These are phyloP conservation scores for Styela clava DNA, from an alignment of 23 tunicate genomes.

Conservation along the genomic window DNA sequence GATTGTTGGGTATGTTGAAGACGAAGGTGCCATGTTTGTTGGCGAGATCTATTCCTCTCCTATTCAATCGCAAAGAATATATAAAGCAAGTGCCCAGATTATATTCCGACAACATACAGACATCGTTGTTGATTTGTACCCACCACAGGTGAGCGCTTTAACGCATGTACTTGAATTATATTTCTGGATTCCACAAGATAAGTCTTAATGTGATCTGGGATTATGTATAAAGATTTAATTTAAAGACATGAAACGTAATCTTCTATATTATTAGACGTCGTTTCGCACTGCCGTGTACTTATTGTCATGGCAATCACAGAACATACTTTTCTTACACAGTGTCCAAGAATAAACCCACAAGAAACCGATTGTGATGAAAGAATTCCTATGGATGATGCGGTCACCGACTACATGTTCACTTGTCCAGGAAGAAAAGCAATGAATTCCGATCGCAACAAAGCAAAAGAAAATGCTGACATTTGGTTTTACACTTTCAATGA, in stretches of 20 bases:
- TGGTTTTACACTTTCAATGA: conserved; percentile 75
- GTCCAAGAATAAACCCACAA: not conserved
- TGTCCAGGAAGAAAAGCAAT: conserved; percentile 50
- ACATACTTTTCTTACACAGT: too few species aligned
- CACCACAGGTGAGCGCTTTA: conserved; percentile 29
- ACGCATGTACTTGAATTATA: not conserved
- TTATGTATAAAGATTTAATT: too few species aligned
- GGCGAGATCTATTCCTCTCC: conserved; percentile 30
- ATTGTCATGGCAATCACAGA: too few species aligned
- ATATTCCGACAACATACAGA: conserved; percentile 29
- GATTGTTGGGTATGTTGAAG: conserved; percentile 47
- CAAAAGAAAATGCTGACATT: conserved; percentile 11
- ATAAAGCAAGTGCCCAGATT: not conserved
- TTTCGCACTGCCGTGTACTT: too few species aligned
- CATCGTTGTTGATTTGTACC: conserved; percentile 17
- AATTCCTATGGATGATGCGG: conserved; percentile 42
- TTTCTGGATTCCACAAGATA: too few species aligned
- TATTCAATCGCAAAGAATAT: not conserved
- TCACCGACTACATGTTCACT: conserved; percentile 67
- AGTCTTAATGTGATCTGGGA: too few species aligned
- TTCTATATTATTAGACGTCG: too few species aligned
- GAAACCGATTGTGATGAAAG: conserved; percentile 56
- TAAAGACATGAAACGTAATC: too few species aligned
- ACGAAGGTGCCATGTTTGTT: conserved; percentile 66
- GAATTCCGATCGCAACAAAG: not conserved